Base-by-base conservation (phyloP, 2,888 invertebrate species). In the Dorcus hopei region DNA sequence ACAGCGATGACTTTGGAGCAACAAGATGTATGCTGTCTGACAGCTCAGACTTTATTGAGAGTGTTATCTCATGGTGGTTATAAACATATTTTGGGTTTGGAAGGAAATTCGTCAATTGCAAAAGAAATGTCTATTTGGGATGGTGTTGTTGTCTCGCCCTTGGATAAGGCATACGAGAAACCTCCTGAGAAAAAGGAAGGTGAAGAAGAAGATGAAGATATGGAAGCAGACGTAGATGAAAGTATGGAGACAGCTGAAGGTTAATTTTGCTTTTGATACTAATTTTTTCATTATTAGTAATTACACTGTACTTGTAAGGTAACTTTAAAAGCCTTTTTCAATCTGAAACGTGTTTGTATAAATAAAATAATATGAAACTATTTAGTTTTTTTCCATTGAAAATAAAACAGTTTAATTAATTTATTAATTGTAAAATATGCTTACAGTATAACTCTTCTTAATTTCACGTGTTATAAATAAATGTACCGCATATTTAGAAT, bases 51-150 rank as follows among this genome's bases (percentile, higher is more conserved):
- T 0, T 77, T 98, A 5, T 81, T 97, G 0, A 85, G 98, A 49
- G 93, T 98, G 9, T 83, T 98, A 48, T 87, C 92, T 0, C 94
- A 97, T 70, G 97, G 97, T 2, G 97, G 98, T 0, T 95, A 91
- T 78, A 92, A 93, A 73, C 94, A 94, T 72, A 88, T 97, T 61
- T 80, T 97, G 0, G 97, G 88, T 0, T 79, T 86, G 58, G 84
- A 83, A 62, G 83, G 82, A 4, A 82, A 80, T 65, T 78, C 81
- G 0, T 80, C 80, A 42, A 81, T 83, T 63, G 82, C 80, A 9
- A 81, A 90, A 0, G 95, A 97, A 79, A 95, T 97, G 88, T 94
- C 95, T 0, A 94, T 97, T 14, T 97, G 96, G 95, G 91, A 96
- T 72, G 96, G 96, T 0, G 95, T 97, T 2, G 95, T 97, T 0